Percentiles rank a stretch among this genome's conserved stretches.
phyloP scores from a whole-genome alignment of 2,113 vertebrate species.

The Mus pahari region DNA sequence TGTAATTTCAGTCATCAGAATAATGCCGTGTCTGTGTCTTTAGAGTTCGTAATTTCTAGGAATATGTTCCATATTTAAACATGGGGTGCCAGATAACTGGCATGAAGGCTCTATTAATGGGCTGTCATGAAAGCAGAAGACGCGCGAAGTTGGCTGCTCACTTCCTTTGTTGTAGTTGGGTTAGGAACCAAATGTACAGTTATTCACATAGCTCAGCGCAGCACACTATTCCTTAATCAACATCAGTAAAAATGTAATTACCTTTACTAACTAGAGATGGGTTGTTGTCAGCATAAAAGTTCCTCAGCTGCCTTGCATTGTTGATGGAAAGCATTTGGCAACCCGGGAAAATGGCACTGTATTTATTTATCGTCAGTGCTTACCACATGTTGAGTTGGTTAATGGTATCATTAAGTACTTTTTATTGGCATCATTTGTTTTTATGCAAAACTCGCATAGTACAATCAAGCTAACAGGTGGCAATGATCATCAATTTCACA shows the following conservation, averaged over 20 bases:
- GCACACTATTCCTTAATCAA: background rate
- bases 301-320: conserved; percentile 74
- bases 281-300: conserved; percentile 60
- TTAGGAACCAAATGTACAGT: background rate
- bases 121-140: background rate
- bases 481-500: conserved; percentile 18
- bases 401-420: conserved; percentile 71
- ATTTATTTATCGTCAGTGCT: conserved; percentile 78
- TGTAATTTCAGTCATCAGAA: background rate
- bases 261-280: conserved; percentile 50
- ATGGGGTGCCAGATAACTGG: background rate
- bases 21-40: background rate
- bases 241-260: conserved; percentile 41
- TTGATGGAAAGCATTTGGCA: conserved; percentile 76
- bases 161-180: background rate
- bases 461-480: conserved; percentile 52
- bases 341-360: conserved; percentile 71
- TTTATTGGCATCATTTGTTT: conserved; percentile 78
- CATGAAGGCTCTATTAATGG: background rate
- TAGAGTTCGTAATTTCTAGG: background rate
- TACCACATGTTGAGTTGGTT: conserved; percentile 62
- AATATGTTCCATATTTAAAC: background rate
- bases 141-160: background rate
- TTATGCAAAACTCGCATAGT: conserved; percentile 50
- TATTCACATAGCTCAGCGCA: background rate